Percentiles rank a stretch among this genome's conserved stretches.
Conservation (phyloP, 2,797 vertebrate species). For the Dendrocincla tyrannina region DNA sequence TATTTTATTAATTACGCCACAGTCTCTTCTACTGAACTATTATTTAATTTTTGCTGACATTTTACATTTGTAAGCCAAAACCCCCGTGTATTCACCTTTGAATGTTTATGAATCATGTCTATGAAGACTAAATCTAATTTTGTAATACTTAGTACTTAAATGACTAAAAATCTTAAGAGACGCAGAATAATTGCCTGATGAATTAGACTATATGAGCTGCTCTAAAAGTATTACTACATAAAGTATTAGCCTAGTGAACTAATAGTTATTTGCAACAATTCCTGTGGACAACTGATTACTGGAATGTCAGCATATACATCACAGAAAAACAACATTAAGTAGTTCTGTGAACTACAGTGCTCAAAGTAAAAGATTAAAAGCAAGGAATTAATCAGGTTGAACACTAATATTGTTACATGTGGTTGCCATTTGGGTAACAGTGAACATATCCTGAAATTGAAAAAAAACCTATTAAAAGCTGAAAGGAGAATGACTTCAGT, state of each 20-base stretch:
- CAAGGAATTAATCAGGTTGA: background rate
- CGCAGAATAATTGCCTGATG: conserved; percentile 4
- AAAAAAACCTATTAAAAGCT: background rate
- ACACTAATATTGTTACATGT: background rate
- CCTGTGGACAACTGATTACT: background rate
- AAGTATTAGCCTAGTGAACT: conserved; percentile 23
- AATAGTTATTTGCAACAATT: conserved; percentile 25
- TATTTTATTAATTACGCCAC: conserved; percentile 12
- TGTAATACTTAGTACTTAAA: conserved; percentile 18
- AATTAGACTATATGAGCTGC: conserved; percentile 7
- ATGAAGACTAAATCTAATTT: conserved; percentile 9
- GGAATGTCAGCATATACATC: background rate
- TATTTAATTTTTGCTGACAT: conserved; percentile 14
- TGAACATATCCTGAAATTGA: background rate
- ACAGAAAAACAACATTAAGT: background rate
- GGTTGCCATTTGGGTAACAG: background rate
- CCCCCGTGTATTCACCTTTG: background rate
- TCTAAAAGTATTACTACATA: conserved; percentile 3
- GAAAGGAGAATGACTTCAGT: background rate
- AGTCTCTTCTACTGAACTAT: background rate
- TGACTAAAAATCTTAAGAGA: conserved; percentile 44
- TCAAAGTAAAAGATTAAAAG: conserved; percentile 15
- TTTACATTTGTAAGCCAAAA: conserved; percentile 4
- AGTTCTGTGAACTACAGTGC: background rate
- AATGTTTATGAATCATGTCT: conserved; percentile 6